Evolutionary conservation across 2,888 invertebrate genomes (phyloP).

Genomic region (Zootermopsis nevadensis): DNA sequence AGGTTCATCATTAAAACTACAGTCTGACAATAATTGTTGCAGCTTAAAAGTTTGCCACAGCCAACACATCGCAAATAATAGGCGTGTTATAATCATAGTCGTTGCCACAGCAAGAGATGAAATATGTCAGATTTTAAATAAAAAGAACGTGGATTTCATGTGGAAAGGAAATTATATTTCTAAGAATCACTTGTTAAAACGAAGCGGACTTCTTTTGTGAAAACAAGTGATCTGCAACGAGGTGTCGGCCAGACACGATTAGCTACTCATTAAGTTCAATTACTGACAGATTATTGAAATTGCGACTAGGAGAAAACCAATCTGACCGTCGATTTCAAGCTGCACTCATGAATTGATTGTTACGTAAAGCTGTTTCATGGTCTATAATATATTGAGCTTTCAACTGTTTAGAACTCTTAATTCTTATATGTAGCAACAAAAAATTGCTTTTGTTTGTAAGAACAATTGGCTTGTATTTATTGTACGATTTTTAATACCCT

Average conservation of each 20-base stretch:
- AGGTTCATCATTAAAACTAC: constrained; percentile 35
- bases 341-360: neutral
- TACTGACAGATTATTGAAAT: constrained; percentile 24
- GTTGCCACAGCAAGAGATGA: neutral
- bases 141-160: constrained; percentile 21
- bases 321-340: neutral
- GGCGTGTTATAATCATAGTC: constrained; percentile 9
- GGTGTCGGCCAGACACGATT: constrained; percentile 32
- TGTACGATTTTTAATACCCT: neutral
- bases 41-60: constrained; percentile 21
- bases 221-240: constrained; percentile 18
- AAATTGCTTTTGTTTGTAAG: constrained; percentile 13
- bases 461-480: neutral
- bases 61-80: neutral
- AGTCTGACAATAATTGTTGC: constrained; percentile 28
- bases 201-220: constrained; percentile 19
- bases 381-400: neutral
- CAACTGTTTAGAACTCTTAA: neutral
- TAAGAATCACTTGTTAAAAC: constrained; percentile 27
- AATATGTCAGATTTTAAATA: neutral
- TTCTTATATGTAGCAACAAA: neutral
- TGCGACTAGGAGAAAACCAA: too few species aligned
- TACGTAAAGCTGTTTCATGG: neutral
- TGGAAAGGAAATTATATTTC: constrained; percentile 21
- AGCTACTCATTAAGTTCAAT: constrained; percentile 34